Conservation (phyloP, 1,140 invertebrate species). For the Rhopalosiphum maidis region DNA sequence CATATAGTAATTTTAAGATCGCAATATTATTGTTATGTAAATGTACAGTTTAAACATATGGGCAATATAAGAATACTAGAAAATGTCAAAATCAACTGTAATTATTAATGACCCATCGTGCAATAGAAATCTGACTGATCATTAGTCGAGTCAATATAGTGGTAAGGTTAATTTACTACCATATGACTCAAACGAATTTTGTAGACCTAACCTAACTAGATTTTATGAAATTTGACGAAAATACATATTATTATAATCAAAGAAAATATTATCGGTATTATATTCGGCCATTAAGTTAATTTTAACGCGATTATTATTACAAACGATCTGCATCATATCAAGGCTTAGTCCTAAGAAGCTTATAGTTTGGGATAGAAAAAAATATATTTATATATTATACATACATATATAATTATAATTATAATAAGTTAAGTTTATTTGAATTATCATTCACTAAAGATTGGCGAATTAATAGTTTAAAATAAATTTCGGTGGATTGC, state of each 20-base stretch:
- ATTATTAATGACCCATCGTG: slow-evolving; percentile 10
- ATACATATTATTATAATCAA: not conserved
- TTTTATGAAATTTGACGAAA: not conserved
- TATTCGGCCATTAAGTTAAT: not conserved
- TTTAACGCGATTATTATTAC: not conserved
- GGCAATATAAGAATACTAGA: not conserved
- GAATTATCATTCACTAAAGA: not conserved
- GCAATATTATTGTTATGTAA: not conserved
- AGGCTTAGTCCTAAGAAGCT: not conserved
- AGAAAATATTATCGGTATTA: not conserved
- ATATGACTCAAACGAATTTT: not conserved
- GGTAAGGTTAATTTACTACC: no score
- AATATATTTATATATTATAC: not conserved
- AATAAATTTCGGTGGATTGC: not conserved
- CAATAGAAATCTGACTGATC: not conserved
- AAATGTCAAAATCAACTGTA: not conserved
- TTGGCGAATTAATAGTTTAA: not conserved
- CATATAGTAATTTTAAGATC: not conserved
- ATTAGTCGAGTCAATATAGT: not conserved
- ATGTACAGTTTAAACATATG: not conserved
- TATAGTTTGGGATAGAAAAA: not conserved
- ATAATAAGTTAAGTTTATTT: no score
- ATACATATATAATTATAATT: no score
- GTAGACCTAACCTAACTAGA: no score
- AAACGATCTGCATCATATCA: not conserved